Evolutionary conservation across 2,888 invertebrate species (phyloP), one percentile per base, ranked within the genome.

Genomic region (Syritta pipiens): DNA sequence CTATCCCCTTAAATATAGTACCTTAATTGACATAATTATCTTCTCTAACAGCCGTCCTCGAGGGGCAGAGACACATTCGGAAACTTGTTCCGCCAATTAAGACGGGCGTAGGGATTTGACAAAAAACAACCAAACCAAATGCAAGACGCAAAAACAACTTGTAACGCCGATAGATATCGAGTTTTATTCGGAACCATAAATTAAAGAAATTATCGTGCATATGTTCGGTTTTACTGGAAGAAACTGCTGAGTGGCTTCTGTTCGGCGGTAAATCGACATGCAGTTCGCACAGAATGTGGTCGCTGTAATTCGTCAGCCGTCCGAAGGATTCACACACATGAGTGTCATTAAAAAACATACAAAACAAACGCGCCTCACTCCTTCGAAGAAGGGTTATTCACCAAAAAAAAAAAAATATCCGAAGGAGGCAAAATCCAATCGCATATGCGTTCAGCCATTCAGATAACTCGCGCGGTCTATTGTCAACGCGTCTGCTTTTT

Each of bases 401-500:
- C 24, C 51, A 30, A 51, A 49, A 55, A 22, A 57, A 57, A 40
- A 57, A 42, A 26, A 28, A 57, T 20, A 32, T 1, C 9, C 37
- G 48, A 26, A 60, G 32, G 48, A 71, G 46, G 65, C 59, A 65
- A 74, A 74, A 68, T 62, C 62, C 10, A 62, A 57, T 57, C 62
- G 57, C 79, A 79, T 63, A 37, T 74, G 72, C 42, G 51, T 62
- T 44, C 40, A 44, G 20, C 24, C 24, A 51, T 69, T 60, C 26
- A 28, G 49, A 67, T 60, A 67, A 62, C 19, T 60, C 60, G 60
- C 79, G 72, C 49, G 26, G 28, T 68, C 79, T 74, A 68, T 79
- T 79, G 79, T 79, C 74, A 72, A 74, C 67, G 53, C 71, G 77
- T 77, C 65, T 46, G 60, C 55, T 59, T 76, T 71, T 79, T 74